Base-by-base conservation (phyloP, 2,113 vertebrate genomes). In the Potamarius usumacintae region DNA sequence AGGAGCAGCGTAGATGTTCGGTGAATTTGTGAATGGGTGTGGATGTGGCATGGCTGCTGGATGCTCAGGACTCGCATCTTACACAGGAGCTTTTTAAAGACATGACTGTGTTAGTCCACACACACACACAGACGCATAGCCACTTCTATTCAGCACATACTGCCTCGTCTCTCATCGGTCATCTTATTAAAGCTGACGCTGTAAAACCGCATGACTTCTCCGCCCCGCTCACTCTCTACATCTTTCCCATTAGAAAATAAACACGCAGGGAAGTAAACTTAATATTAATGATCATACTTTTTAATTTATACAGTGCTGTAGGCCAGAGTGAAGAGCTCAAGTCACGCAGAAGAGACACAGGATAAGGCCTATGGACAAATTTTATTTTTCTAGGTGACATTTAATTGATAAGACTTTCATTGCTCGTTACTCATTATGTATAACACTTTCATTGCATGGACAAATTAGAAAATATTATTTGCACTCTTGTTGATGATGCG, bases 121-220 rank as follows among this genome's bases (percentile, higher is more conserved):
- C 72, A 76, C 20, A 1, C 72, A 65, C 63, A 67, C 63, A 67
- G 9, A 65, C 10, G 11, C 25, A 67, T n/a, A 67, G 3, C 10
- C 65, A 69, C 65, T 15, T 30, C n/a, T 30, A 30, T 30, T 69
- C 27, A 69, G 27, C 14, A 5, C 11, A 4, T n/a, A 34, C 69
- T 18, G 15, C 17, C 72, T 76, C 5, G 42, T 76, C 92, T 94
- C 89, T 94, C 92, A 94, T 86, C 92, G 87, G 88, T 50, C 88
- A 57, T 91, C 92, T 93, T 93, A 94, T 94, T 94, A 94, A 94
- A 93, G 92, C 92, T 92, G 90, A 90, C 86, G 92, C 92, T 91
- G 90, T 88, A 91, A 94, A 93, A 90, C 90, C 91, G 83, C 93
- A 92, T 88, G 12, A 57, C 52, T 76, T 52, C 72, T 76, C 72